Evolutionary conservation across 2,113 vertebrate genomes (phyloP).

Genomic region (Otolemur garnettii): DNA sequence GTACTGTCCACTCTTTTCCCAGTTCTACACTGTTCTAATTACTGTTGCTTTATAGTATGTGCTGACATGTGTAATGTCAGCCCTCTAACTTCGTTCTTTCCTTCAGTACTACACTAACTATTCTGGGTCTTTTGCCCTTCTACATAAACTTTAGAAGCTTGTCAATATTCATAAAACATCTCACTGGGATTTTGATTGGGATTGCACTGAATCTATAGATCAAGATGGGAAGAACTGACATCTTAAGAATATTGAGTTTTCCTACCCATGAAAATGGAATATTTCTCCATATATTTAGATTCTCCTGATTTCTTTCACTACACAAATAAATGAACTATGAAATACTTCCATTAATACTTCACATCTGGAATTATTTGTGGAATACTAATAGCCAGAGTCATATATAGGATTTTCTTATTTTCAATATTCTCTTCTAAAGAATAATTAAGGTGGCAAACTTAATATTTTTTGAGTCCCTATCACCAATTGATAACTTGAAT

Average conservation of each 20-base stretch:
- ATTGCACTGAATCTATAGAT: background rate
- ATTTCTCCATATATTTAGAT: background rate
- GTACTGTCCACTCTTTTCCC: background rate
- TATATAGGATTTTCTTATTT: background rate
- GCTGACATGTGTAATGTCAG: background rate
- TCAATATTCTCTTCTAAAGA: conserved; percentile 13
- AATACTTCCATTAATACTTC: background rate
- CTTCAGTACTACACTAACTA: background rate
- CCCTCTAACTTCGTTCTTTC: background rate
- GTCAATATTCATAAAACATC: background rate
- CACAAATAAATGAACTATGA: background rate
- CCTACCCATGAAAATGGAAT: background rate
- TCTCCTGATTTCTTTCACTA: background rate
- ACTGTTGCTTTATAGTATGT: background rate
- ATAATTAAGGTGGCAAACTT: background rate
- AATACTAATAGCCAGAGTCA: background rate
- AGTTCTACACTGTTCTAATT: background rate
- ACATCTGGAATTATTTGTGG: background rate
- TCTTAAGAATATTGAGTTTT: background rate
- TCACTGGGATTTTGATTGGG: background rate
- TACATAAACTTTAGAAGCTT: background rate
- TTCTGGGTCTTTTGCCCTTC: background rate
- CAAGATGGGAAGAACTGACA: background rate
- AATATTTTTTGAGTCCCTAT: background rate
- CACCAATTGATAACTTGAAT: background rate